Conservation (phyloP, 2,888 invertebrate species). For the Acrocyrtus sp. region DNA sequence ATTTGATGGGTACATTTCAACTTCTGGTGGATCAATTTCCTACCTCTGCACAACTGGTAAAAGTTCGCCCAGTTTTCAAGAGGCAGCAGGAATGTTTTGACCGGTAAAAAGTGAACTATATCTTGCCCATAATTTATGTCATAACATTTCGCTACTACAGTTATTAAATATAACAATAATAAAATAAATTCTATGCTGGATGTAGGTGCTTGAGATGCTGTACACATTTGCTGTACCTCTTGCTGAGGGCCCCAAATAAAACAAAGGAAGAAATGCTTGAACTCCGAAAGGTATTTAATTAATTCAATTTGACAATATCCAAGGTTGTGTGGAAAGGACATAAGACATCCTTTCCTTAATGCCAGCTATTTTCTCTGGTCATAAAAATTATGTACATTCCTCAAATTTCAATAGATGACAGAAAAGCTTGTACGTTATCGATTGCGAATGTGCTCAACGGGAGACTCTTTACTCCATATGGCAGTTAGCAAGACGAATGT, state of each 20-base stretch:
- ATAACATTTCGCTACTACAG: background rate
- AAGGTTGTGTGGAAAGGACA: no score
- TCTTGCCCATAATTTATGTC: no score
- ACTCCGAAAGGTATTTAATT: conserved; percentile 61
- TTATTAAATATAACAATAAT: background rate
- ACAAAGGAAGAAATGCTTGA: conserved; percentile 50
- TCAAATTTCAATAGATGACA: conserved; percentile 56
- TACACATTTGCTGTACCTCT: conserved; percentile 79
- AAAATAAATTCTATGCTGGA: background rate
- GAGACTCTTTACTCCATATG: conserved; percentile 86
- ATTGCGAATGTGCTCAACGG: conserved; percentile 74
- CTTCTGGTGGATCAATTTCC: conserved; percentile 75
- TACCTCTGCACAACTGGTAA: conserved; percentile 68
- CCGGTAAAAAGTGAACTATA: conserved; percentile 69
- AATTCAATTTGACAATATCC: no score
- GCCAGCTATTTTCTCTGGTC: no score
- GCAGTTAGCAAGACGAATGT: conserved; percentile 82
- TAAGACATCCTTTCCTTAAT: no score
- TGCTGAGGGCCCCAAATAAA: conserved; percentile 72
- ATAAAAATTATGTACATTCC: background rate
- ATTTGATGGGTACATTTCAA: conserved; percentile 77
- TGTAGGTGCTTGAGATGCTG: conserved; percentile 74
- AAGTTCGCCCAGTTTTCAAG: conserved; percentile 76
- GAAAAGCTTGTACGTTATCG: conserved; percentile 71
- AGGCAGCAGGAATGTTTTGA: conserved; percentile 85